phyloP scores from a whole-genome alignment of 2,888 invertebrate genomes.

The Hydroisotoma schaefferi region DNA sequence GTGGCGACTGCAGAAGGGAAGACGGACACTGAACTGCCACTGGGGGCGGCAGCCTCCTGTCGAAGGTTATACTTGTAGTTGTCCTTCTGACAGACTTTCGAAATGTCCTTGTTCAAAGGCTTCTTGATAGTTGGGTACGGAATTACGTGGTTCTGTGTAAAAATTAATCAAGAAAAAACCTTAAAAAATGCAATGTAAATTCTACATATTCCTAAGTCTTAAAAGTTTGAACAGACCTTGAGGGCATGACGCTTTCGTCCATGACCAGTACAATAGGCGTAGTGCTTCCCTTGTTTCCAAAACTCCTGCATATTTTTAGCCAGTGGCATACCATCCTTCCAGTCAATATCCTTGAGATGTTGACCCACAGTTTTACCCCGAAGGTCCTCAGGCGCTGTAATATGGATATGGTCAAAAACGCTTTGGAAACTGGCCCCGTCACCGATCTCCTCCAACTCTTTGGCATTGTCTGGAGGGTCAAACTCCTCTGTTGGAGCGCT shows the following conservation, averaged over 20 bases:
- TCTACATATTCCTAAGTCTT: too few species aligned
- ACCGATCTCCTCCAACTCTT: conserved; percentile 28
- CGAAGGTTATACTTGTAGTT: too few species aligned
- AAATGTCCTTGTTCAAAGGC: neutral
- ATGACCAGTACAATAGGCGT: conserved; percentile 30
- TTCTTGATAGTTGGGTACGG: conserved; percentile 15
- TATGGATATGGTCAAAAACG: conserved; percentile 35
- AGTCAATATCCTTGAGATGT: conserved; percentile 31
- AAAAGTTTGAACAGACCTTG: conserved; percentile 16
- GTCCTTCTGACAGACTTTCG: neutral
- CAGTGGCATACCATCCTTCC: conserved; percentile 25
- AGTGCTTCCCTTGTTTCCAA: conserved; percentile 39
- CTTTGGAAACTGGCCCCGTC: conserved; percentile 20
- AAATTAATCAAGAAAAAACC: neutral
- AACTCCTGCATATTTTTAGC: conserved; percentile 24
- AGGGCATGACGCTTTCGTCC: conserved; percentile 21
- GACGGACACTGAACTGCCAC: neutral
- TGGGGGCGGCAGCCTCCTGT: neutral
- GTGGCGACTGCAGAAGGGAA: too few species aligned
- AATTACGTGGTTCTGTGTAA: conserved; percentile 17
- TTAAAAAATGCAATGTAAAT: neutral
- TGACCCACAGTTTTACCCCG: conserved; percentile 34
- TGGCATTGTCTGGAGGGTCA: conserved; percentile 25
- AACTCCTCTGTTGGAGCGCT: conserved; percentile 14
- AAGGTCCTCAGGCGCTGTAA: conserved; percentile 24